Evolutionary conservation across 2,113 vertebrate genomes (phyloP).

Genomic region (Tachuris rubrigastra): DNA sequence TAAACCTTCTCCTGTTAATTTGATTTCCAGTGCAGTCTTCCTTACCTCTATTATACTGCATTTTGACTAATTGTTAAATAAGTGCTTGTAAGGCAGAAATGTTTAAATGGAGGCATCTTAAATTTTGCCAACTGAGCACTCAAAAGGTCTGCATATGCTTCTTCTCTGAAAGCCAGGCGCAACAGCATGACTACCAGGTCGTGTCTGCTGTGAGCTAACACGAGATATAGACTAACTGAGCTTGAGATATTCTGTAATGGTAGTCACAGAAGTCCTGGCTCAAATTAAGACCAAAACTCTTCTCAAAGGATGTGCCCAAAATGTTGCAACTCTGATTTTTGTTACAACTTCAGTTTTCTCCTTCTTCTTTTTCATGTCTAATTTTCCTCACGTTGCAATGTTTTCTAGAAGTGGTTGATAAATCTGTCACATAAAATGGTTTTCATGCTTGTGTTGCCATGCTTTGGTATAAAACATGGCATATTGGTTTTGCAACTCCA

Average conservation of each 20-base stretch:
- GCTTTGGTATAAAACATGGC: neutral
- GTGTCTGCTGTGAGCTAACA: neutral
- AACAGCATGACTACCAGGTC: neutral
- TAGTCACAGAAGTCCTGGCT: neutral
- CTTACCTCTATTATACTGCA: neutral
- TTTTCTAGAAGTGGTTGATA: neutral
- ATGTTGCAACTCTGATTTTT: neutral
- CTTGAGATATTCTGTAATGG: neutral
- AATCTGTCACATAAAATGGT: neutral
- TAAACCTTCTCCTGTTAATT: neutral
- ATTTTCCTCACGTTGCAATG: neutral
- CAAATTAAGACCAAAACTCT: neutral
- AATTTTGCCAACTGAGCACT: neutral
- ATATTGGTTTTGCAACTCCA: neutral
- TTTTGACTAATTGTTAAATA: neutral
- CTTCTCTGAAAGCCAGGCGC: neutral
- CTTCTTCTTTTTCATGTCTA: neutral
- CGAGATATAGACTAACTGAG: neutral
- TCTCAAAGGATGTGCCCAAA: neutral
- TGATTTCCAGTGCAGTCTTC: neutral
- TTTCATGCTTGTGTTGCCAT: rapidly evolving
- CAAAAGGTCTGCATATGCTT: neutral
- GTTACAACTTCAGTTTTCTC: neutral
- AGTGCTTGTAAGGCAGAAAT: neutral
- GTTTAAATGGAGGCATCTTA: neutral